A percentile compares a stretch with the other conserved stretches of the same genome.
These are phyloP conservation scores for Argyresthia goedartella DNA, from an alignment of 2,888 invertebrate genomes.

Conservation along the genomic window DNA sequence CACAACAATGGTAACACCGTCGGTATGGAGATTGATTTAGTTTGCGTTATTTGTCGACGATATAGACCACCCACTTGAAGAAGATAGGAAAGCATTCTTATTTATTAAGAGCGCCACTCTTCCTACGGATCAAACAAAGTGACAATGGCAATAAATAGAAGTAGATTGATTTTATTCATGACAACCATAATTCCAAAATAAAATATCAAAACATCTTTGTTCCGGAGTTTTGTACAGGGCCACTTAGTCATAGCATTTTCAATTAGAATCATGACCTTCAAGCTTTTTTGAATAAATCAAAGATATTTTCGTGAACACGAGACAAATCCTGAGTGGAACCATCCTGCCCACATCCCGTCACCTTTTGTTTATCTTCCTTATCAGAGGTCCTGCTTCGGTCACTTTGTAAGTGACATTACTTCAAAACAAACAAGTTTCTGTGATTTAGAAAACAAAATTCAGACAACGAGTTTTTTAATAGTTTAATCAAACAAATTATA, in stretches of 20 bases:
- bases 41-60: conserved; percentile 15
- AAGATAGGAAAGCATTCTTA: background rate
- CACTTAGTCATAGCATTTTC: no score
- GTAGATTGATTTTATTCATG: no score
- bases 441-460: background rate
- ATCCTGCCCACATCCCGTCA: background rate
- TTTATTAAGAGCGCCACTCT: no score
- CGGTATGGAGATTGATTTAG: conserved; percentile 28
- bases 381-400: background rate
- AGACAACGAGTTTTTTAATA: no score
- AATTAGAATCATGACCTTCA: no score
- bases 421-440: background rate
- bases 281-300: no score
- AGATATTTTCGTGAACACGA: background rate
- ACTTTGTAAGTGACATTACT: background rate
- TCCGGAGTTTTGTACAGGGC: no score
- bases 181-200: no score
- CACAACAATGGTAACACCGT: conserved; percentile 55
- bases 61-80: conserved; percentile 6
- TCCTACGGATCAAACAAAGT: no score
- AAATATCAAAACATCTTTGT: no score
- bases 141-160: no score
- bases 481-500: no score
- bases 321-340: background rate
- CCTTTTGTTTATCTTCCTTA: background rate